These are phyloP conservation scores for Peromyscus eremicus DNA, from an alignment of 2,797 vertebrate genomes.

Conservation along the genomic window DNA sequence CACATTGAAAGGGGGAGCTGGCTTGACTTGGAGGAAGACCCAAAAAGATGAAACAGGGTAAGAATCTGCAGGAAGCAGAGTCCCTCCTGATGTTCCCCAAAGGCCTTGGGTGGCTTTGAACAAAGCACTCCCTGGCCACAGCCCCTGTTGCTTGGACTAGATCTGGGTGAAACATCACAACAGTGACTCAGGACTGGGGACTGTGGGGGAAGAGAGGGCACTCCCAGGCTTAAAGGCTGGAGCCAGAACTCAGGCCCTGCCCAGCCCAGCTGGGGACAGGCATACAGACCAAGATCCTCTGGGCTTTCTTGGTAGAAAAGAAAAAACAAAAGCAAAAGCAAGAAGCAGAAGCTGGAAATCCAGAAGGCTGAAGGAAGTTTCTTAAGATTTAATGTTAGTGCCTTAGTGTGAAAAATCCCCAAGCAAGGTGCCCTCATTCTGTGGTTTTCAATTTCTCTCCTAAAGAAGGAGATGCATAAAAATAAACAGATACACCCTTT, in stretches of 20 bases:
- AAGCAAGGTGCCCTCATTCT: neutral
- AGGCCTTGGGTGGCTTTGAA: neutral
- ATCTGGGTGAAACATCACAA: too few relatives aligned
- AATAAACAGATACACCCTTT: neutral
- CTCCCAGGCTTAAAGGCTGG: neutral
- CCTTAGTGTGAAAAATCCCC: neutral
- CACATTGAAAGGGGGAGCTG: constrained; percentile 87
- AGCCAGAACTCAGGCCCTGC: too few relatives aligned
- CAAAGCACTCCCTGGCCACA: neutral
- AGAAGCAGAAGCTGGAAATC: neutral
- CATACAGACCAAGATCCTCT: neutral
- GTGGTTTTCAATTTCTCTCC: neutral
- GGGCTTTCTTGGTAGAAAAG: neutral
- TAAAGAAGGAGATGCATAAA: neutral
- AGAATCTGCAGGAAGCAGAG: neutral
- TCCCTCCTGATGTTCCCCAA: neutral
- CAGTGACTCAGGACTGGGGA: neutral
- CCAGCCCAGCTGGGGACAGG: neutral
- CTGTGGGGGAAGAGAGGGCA: neutral
- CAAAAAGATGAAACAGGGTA: constrained; percentile 60
- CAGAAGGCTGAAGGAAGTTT: neutral
- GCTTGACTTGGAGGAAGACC: constrained; percentile 86
- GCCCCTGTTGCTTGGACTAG: neutral
- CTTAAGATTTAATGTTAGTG: neutral
- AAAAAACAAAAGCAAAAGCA: neutral